A percentile compares a stretch with the other conserved stretches of the same genome.
Conservation (phyloP, 2,888 invertebrate genomes). For the Tinea trinotella region DNA sequence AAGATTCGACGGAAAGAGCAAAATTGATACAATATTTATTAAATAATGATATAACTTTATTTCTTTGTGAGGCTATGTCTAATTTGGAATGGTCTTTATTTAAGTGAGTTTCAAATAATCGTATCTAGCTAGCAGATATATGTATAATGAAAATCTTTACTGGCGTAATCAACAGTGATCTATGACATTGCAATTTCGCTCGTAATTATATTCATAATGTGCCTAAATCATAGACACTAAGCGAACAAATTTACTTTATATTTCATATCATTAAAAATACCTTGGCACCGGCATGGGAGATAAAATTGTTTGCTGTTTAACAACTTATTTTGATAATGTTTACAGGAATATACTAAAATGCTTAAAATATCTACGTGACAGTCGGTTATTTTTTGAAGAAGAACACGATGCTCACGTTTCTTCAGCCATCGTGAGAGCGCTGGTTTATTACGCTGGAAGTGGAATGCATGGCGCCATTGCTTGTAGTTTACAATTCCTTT, state of each 20-base stretch:
- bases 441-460: slow-evolving; percentile 45
- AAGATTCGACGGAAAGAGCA: slow-evolving; percentile 39
- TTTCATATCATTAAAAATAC: too few relatives aligned
- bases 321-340: too few relatives aligned
- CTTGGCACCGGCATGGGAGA: too few relatives aligned
- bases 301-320: too few relatives aligned
- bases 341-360: slow-evolving; percentile 45
- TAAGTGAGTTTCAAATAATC: too few relatives aligned
- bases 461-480: slow-evolving; percentile 41
- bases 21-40: slow-evolving; percentile 50
- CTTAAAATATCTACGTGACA: slow-evolving; percentile 45
- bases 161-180: too few relatives aligned
- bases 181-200: too few relatives aligned
- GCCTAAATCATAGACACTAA: too few relatives aligned
- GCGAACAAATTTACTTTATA: too few relatives aligned
- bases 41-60: slow-evolving; percentile 56
- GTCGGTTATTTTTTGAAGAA: slow-evolving; percentile 44
- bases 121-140: too few relatives aligned
- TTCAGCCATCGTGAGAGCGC: slow-evolving; percentile 45
- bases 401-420: slow-evolving; percentile 51
- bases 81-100: slow-evolving; percentile 56
- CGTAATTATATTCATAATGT: too few relatives aligned
- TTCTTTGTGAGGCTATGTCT: slow-evolving; percentile 58
- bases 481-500: slow-evolving; percentile 51
- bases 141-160: too few relatives aligned